phyloP scores from a whole-genome alignment of 2,888 invertebrate genomes.

The Vannuccia rotundouncinata region DNA sequence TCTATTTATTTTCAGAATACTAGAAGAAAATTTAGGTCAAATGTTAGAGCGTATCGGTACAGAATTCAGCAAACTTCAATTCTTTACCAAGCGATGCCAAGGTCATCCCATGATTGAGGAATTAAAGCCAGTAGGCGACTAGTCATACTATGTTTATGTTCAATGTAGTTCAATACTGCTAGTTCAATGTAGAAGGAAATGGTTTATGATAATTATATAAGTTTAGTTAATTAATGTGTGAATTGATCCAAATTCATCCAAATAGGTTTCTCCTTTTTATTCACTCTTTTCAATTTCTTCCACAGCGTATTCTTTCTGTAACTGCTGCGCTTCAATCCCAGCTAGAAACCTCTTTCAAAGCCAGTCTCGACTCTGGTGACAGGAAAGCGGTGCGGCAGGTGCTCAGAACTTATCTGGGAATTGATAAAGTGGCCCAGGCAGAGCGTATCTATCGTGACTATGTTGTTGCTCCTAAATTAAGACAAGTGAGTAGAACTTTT shows the following conservation, averaged over 20 bases:
- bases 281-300: neutral
- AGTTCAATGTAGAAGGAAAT: too few relatives aligned
- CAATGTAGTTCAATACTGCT: too few relatives aligned
- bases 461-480: slow-evolving; percentile 7
- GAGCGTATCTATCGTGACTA: slow-evolving; percentile 15
- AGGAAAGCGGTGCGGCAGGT: slow-evolving; percentile 4
- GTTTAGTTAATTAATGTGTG: too few relatives aligned
- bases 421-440: neutral
- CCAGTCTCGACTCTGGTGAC: neutral
- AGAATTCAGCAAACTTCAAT: slow-evolving; percentile 9
- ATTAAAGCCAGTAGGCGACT: neutral
- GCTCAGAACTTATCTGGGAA: slow-evolving; percentile 9
- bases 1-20: neutral
- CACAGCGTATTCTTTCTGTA: neutral
- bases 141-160: too few relatives aligned
- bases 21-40: slow-evolving; percentile 4
- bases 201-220: too few relatives aligned
- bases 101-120: neutral
- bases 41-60: slow-evolving; percentile 20
- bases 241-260: too few relatives aligned
- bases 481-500: neutral
- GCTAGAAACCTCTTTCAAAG: neutral
- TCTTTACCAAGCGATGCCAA: slow-evolving; percentile 8
- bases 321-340: neutral
- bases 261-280: too few relatives aligned